Percentiles rank a stretch among this genome's conserved stretches.
phyloP scores from a whole-genome alignment of 2,888 invertebrate species.

The Gryllus longicercus region DNA sequence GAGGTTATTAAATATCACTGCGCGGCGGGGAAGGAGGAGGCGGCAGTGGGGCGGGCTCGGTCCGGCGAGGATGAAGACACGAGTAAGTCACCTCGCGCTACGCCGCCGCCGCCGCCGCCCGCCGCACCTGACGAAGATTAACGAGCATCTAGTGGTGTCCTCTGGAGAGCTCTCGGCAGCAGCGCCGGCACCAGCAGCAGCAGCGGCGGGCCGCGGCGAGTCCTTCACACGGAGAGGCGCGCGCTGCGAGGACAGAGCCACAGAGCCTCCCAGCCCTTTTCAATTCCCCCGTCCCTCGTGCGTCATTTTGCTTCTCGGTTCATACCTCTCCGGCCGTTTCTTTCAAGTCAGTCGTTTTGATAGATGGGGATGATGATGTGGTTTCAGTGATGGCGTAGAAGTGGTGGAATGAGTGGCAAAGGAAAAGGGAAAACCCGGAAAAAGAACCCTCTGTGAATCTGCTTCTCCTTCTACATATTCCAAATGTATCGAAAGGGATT shows the following conservation, averaged over 20 bases:
- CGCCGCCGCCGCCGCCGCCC: background rate
- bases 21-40: background rate
- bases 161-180: background rate
- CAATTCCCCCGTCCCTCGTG: too few relatives aligned
- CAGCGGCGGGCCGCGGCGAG: background rate
- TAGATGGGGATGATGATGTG: too few relatives aligned
- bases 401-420: too few relatives aligned
- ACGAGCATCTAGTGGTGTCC: slow-evolving; percentile 11
- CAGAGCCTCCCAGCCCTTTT: too few relatives aligned
- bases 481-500: too few relatives aligned
- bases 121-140: slow-evolving; percentile 4
- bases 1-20: background rate
- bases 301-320: too few relatives aligned
- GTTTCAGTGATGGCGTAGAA: too few relatives aligned
- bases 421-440: too few relatives aligned
- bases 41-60: background rate
- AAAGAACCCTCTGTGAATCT: too few relatives aligned
- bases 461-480: too few relatives aligned
- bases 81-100: background rate
- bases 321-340: too few relatives aligned
- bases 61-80: background rate
- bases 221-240: background rate
- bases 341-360: too few relatives aligned
- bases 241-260: background rate
- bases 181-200: background rate